Percentiles rank a stretch among this genome's conserved stretches.
Evolutionary conservation across 2,888 invertebrate species (phyloP).

Genomic region (Ennomos erosarius): DNA sequence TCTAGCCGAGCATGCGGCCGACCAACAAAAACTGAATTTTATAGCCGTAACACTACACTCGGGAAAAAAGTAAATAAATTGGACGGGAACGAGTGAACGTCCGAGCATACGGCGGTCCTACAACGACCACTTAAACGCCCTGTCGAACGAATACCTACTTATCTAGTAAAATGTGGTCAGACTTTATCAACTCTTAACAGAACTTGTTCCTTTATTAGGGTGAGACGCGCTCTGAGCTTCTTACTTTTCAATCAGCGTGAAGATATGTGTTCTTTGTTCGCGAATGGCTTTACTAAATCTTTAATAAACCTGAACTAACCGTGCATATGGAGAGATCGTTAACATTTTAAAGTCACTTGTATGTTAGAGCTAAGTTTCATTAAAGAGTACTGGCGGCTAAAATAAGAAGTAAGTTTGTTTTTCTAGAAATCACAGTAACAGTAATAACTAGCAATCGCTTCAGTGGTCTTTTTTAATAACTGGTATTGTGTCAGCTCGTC

Average conservation of each 20-base stretch:
- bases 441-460: too few species aligned
- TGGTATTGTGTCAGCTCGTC: too few species aligned
- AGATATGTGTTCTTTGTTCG: conserved; percentile 29
- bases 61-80: conserved; percentile 80
- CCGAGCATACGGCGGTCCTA: conserved; percentile 57
- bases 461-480: too few species aligned
- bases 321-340: conserved; percentile 1
- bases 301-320: conserved; percentile 15
- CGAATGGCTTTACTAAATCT: conserved; percentile 22
- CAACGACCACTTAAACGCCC: conserved; percentile 53
- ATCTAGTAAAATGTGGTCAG: conserved; percentile 42
- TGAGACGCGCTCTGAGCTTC: conserved; percentile 25
- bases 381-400: not conserved
- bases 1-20: conserved; percentile 77
- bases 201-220: conserved; percentile 37
- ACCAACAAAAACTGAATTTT: conserved; percentile 82
- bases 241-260: conserved; percentile 31
- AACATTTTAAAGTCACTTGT: not conserved
- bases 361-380: not conserved
- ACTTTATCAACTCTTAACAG: conserved; percentile 36
- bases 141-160: conserved; percentile 48
- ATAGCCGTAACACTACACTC: conserved; percentile 81
- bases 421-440: too few species aligned
- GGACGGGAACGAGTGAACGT: conserved; percentile 72
- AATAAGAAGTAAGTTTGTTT: too few species aligned